These are phyloP conservation scores for Aleiodes leptofemur DNA, from an alignment of 2,888 invertebrate species.

Conservation along the genomic window DNA sequence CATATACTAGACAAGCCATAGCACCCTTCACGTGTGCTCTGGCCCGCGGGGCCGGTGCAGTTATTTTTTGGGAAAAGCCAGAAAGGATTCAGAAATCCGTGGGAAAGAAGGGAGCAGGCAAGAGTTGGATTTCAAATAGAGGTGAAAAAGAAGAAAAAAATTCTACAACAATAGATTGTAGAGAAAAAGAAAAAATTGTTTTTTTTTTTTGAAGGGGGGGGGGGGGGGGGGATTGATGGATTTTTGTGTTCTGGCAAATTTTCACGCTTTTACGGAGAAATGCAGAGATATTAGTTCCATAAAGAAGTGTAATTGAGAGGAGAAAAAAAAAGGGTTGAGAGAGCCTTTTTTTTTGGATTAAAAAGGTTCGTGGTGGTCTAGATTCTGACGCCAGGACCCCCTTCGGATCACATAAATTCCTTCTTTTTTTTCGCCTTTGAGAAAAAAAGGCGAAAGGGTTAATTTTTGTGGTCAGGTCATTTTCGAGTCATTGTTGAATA, in stretches of 20 bases:
- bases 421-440: conserved; percentile 19
- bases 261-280: conserved; percentile 63
- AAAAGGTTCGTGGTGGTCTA: conserved; percentile 35
- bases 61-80: conserved; percentile 66
- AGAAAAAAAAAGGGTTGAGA: conserved; percentile 18
- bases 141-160: conserved; percentile 43
- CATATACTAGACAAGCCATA: conserved; percentile 39
- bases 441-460: conserved; percentile 25
- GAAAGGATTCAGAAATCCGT: conserved; percentile 70
- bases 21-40: conserved; percentile 43
- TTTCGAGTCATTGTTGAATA: conserved; percentile 20
- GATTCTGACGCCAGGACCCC: conserved; percentile 40
- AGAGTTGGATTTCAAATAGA: conserved; percentile 69
- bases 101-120: conserved; percentile 68
- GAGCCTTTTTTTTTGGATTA: conserved; percentile 39
- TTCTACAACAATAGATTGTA: conserved; percentile 33
- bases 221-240: conserved; percentile 45
- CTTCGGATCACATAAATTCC: conserved; percentile 39
- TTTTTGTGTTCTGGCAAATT: conserved; percentile 60
- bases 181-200: conserved; percentile 9
- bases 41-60: conserved; percentile 52
- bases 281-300: conserved; percentile 50
- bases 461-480: conserved; percentile 41
- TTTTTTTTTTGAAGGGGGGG: conserved; percentile 24
- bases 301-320: conserved; percentile 42